phyloP scores from a whole-genome alignment of 2,113 vertebrate genomes.

The Phaethornis superciliosus region DNA sequence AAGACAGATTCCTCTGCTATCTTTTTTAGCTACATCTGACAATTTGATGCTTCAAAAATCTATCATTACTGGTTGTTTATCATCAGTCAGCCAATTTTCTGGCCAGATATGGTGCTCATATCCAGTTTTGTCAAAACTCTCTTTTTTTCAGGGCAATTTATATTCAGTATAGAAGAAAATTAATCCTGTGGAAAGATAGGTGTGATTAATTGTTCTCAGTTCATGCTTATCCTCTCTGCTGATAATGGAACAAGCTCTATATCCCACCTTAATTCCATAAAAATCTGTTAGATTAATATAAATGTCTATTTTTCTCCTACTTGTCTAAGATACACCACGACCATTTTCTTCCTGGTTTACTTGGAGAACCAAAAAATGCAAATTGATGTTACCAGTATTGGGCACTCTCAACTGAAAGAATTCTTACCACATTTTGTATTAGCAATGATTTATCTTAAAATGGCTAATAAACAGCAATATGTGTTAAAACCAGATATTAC shows the following conservation, averaged over 20 bases:
- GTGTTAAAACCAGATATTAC: not conserved
- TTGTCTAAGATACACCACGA: not conserved
- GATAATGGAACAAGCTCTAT: slow-evolving; percentile 16
- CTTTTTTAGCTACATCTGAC: slow-evolving; percentile 55
- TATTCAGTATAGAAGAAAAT: slow-evolving; percentile 51
- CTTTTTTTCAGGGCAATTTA: slow-evolving; percentile 44
- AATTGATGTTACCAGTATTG: not conserved
- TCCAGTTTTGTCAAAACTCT: slow-evolving; percentile 26
- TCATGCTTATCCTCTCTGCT: not conserved
- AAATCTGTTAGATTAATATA: slow-evolving; percentile 35
- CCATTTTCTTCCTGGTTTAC: slow-evolving; percentile 10
- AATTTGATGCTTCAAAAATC: slow-evolving; percentile 55
- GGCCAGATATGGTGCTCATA: slow-evolving; percentile 52
- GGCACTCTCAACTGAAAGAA: not conserved
- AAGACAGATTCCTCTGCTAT: slow-evolving; percentile 56
- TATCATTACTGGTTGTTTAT: slow-evolving; percentile 53
- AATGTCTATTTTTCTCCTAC: slow-evolving; percentile 17
- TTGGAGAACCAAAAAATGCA: not conserved
- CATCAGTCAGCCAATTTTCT: slow-evolving; percentile 61
- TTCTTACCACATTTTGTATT: not conserved
- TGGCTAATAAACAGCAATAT: not conserved
- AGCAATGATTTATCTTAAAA: not conserved
- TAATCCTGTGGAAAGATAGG: slow-evolving; percentile 25
- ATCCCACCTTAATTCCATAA: slow-evolving; percentile 7
- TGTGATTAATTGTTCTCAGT: slow-evolving; percentile 50